A percentile compares a stretch with the other conserved stretches of the same genome.
Conservation (phyloP, 92 coral and sea anemone species). For the Palythoa caribaeorum region DNA sequence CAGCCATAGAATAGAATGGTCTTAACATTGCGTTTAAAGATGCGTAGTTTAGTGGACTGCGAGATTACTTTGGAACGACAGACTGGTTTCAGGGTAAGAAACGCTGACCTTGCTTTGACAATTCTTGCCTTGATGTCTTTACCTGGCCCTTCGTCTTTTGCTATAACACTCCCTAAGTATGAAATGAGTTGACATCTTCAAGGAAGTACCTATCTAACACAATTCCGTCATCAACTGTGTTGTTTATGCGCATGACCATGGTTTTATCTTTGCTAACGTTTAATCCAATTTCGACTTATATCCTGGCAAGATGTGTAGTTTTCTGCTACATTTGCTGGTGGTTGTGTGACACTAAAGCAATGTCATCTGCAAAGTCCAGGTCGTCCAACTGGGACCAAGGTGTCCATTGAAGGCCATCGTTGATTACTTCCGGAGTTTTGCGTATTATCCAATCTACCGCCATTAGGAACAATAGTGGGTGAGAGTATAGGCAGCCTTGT, state of each 20-base stretch:
- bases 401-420: neutral
- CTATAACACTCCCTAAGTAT: too few relatives aligned
- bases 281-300: too few relatives aligned
- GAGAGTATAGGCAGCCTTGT: neutral
- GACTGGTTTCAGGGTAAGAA: conserved; percentile 5
- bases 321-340: neutral
- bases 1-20: neutral
- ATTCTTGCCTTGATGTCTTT: too few relatives aligned
- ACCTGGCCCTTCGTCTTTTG: too few relatives aligned
- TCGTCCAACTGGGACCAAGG: neutral
- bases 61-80: neutral
- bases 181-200: too few relatives aligned
- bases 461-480: neutral
- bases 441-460: neutral
- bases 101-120: neutral
- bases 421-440: neutral
- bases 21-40: too few relatives aligned
- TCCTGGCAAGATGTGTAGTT: neutral
- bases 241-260: too few relatives aligned
- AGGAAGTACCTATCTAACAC: too few relatives aligned
- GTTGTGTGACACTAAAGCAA: neutral
- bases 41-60: too few relatives aligned
- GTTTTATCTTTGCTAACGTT: too few relatives aligned
- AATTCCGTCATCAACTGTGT: too few relatives aligned
- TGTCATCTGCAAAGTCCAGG: neutral